These are phyloP conservation scores for Telenomus remus DNA, from an alignment of 1,140 invertebrate species.

Conservation along the genomic window DNA sequence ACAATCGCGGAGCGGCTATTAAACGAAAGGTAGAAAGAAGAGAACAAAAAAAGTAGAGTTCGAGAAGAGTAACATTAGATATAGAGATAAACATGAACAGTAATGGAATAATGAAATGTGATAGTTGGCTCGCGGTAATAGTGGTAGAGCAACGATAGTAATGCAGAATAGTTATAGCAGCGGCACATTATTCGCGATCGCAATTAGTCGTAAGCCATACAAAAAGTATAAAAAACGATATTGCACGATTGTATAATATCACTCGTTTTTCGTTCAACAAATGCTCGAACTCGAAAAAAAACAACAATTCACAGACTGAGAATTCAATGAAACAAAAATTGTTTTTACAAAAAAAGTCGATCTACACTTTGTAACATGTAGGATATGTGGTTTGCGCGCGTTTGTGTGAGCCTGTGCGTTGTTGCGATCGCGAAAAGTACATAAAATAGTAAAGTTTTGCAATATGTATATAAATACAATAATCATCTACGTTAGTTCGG, in stretches of 20 bases:
- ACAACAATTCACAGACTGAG: background rate
- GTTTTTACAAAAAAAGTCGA: background rate
- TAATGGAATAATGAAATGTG: conserved; percentile 51
- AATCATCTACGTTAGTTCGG: conserved; percentile 69
- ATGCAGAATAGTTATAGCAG: conserved; percentile 55
- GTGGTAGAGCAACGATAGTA: conserved; percentile 43
- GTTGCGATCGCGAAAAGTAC: conserved; percentile 56
- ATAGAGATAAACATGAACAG: conserved; percentile 44
- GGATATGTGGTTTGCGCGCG: conserved; percentile 14
- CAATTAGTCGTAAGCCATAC: conserved; percentile 32
- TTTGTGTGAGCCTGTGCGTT: conserved; percentile 29
- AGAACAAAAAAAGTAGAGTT: too few relatives aligned
- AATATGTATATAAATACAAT: conserved; percentile 72
- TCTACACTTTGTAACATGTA: conserved; percentile 1
- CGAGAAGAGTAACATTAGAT: background rate
- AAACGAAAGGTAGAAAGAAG: too few relatives aligned
- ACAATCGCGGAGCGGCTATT: too few relatives aligned
- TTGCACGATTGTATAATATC: conserved; percentile 17
- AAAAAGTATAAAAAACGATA: conserved; percentile 50
- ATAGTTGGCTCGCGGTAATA: conserved; percentile 49
- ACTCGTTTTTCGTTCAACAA: background rate
- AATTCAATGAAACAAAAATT: background rate
- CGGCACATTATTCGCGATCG: conserved; percentile 52
- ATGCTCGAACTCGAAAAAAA: conserved; percentile 5
- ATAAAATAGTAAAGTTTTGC: conserved; percentile 59